Evolutionary conservation across 1,140 invertebrate species (phyloP), one percentile per base, ranked within the genome.

Genomic region (Cryptotermes secundus): DNA sequence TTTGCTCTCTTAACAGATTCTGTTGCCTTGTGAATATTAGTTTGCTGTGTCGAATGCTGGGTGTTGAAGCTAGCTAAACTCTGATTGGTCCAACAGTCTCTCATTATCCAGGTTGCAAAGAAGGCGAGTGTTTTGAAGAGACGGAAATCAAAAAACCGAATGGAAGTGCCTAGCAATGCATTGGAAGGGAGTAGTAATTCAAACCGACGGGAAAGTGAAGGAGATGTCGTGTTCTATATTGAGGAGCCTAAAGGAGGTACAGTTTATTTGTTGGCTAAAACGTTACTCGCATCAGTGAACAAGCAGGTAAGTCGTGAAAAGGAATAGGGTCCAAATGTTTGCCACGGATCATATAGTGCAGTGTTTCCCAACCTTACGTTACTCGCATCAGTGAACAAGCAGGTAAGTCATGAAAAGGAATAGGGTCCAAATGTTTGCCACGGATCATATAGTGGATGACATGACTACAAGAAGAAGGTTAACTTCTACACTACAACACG

Each of bases 61-160:
- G 34, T 42, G 34, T 36, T 42, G 26, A 22, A 81, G 80, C 80
- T 81, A 35, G 26, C 80, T 81, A 59, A 79, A 79, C 45, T 34
- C 35, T 83, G 72, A n/a, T 72, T 72, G 59, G 59, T 72, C n/a
- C 59, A 84, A 82, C 91, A 93, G 92, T 93, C 92, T 90, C 90
- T 93, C 87, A 93, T 94, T 89, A 92, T 93, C 86, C 93, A 95
- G 93, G 94, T 95, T 86, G 93, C 94, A 83, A 95, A 95, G 88
- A 94, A 94, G 87, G 94, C 94, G 65, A 94, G 93, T 86, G 93
- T 95, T 85, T 89, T 95, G 85, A 94, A 94, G 88, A 90, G 94
- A 85, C 89, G 94, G 59, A 94, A 95, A 89, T 95, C 94, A 53
- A 90, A 93, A 85, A 93, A 93, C 84, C 92, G 93, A 84, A 94